Evolutionary conservation across 2,888 invertebrate genomes (phyloP), one percentile per base, ranked within the genome.

Genomic region (Orchesella flavescens): DNA sequence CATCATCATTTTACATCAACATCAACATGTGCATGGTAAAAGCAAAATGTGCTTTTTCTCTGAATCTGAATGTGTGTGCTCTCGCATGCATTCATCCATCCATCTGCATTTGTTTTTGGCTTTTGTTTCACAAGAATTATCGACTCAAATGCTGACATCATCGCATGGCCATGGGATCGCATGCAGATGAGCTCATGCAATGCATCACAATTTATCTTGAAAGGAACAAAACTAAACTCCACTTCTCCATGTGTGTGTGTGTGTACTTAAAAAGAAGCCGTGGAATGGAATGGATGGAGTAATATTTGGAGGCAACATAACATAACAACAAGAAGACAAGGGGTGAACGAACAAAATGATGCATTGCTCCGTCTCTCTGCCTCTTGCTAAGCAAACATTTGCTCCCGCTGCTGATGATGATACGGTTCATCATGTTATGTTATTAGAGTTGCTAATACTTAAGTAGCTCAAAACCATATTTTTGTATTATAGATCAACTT

Each of bases 141-240:
- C 24, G n/a, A 46, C 68, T 53, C 59, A 57, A 77, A 66, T 44
- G 76, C 76, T 77, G 76, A 77, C 76, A 77, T 77, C 76, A 77
- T 77, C n/a, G n/a, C n/a, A n/a, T n/a, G n/a, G n/a, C n/a, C 75
- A 55, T 57, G 59, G 23, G 44, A 68, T 77, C 66, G 76, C 76
- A 77, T 77, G 76, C 59, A 77, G 68, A 66, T 76, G 63, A 76
- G 76, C n/a, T 66, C 34, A 68, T 77, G 57, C 76, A 68, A 77
- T 66, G 15, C 59, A 68, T 77, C 76, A 68, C 53, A 61, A 61
- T 61, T 61, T 61, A 61, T 61, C 61, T 61, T 61, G 61, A 61
- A 61, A 61, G 24, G 53, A 53, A 10, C n/a, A 57, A 55, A 5
- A n/a, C n/a, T n/a, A n/a, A 21, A 24, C 63, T 24, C 63, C 10